Evolutionary conservation across 1,140 invertebrate species (phyloP).

Genomic region (Panagrolaimus sp.): DNA sequence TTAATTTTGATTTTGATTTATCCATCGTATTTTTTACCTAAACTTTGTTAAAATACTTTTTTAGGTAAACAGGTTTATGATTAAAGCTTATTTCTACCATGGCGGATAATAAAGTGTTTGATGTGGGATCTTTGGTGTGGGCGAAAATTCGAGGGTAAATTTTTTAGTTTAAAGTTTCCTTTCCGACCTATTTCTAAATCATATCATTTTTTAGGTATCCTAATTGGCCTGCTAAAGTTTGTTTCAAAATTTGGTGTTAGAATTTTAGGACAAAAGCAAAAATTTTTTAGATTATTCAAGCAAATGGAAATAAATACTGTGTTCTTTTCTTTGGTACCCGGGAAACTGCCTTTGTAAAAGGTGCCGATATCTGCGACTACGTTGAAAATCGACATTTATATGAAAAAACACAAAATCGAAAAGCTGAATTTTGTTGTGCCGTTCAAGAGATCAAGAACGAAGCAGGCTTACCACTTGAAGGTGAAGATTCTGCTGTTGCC

Average conservation of each 20-base stretch:
- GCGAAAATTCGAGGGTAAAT: constrained; percentile 30
- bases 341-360: constrained; percentile 29
- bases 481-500: background rate
- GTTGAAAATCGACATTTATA: constrained; percentile 24
- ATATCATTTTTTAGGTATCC: constrained; percentile 11
- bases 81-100: background rate
- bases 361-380: constrained; percentile 27
- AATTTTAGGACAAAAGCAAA: constrained; percentile 1
- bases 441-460: constrained; percentile 22
- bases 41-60: too few species aligned
- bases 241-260: constrained; percentile 35
- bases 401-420: constrained; percentile 3
- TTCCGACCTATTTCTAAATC: too few species aligned
- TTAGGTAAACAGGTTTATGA: too few species aligned
- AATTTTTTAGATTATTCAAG: constrained; percentile 18
- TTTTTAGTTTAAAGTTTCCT: too few species aligned
- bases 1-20: too few species aligned
- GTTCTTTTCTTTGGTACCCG: constrained; percentile 36
- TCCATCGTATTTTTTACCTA: too few species aligned
- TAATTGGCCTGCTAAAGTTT: constrained; percentile 35
- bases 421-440: constrained; percentile 21
- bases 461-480: constrained; percentile 26
- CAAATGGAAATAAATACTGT: constrained; percentile 25
- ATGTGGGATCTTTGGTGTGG: constrained; percentile 34
- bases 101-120: constrained; percentile 18